Evolutionary conservation across 2,888 invertebrate genomes (phyloP), one percentile per base, ranked within the genome.

Genomic region (Xanthia icteritia): DNA sequence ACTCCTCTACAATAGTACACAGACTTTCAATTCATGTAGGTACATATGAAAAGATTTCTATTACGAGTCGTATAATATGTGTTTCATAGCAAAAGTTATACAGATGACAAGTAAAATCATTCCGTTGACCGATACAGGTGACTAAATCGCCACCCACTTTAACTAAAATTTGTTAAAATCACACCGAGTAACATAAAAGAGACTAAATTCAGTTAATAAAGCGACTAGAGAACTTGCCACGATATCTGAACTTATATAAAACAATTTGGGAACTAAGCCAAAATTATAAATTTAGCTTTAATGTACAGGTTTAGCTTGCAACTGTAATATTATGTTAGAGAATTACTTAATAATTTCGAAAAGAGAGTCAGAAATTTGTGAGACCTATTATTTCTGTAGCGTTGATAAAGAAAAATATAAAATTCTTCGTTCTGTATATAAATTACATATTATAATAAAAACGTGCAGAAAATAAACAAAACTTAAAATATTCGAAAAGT

Each of bases 191-290:
- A 39, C 3, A 67, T 31, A 58, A 45, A 31, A 13, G 23, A 56
- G 9, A 63, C 73, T 48, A 66, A 75, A 80, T 76, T 73, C n/a
- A 11, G 27, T 39, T 74, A 79, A 79, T 79, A 69, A 70, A 87
- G 76, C 58, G 68, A 72, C 56, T 81, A 17, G 3, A 77, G 45
- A 77, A 83, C 60, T 83, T 56, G 23, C 64, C 23, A 67, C 66
- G 36, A 72, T 66, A 77, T 79, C 65, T 74, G n/a, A 85, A 85
- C 67, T 81, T 83, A 79, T 79, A 74, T 82, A 61, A 84, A 87
- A 85, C 86, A 83, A 81, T 85, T 85, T 81, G 81, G 73, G 70
- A 83, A 73, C 77, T 56, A 65, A 79, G 80, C 58, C 73, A 63
- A 78, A 85, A 65, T 81, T 79, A 75, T 73, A 82, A 72, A 76